Evolutionary conservation across 2,113 vertebrate species (phyloP).

Genomic region (Takifugu bimaculatus): DNA sequence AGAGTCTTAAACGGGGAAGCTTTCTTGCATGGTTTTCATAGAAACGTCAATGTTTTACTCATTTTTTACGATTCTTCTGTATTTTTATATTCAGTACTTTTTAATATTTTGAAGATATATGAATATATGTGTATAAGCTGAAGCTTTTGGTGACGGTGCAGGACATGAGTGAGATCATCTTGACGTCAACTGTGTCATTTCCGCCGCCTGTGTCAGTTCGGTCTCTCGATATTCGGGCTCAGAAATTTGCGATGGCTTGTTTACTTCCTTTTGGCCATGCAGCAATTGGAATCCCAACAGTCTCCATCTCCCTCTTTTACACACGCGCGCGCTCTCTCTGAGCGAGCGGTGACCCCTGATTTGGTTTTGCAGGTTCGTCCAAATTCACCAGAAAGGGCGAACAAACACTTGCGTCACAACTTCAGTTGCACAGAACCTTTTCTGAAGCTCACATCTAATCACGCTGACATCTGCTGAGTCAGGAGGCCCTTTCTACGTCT

Average conservation of each 20-base stretch:
- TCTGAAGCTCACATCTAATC: too few relatives aligned
- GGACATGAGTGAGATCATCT: slow-evolving; percentile 60
- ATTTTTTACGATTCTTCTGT: slow-evolving; percentile 82
- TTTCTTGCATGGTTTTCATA: slow-evolving; percentile 77
- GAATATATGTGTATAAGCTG: slow-evolving; percentile 72
- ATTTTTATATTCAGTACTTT: slow-evolving; percentile 85
- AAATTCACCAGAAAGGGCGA: too few relatives aligned
- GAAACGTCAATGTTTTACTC: slow-evolving; percentile 75
- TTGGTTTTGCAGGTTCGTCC: too few relatives aligned
- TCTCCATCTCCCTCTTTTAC: slow-evolving; percentile 45
- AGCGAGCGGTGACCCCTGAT: slow-evolving; percentile 8
- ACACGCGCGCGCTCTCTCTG: slow-evolving; percentile 43
- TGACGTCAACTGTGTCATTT: slow-evolving; percentile 62
- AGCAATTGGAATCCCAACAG: slow-evolving; percentile 47
- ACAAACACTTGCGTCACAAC: too few relatives aligned
- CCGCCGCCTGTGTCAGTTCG: slow-evolving; percentile 66
- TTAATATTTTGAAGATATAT: slow-evolving; percentile 79
- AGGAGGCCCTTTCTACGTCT: too few relatives aligned
- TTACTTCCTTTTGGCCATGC: slow-evolving; percentile 62
- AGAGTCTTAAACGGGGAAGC: slow-evolving; percentile 60
- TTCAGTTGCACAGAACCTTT: too few relatives aligned
- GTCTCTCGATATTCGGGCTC: slow-evolving; percentile 62
- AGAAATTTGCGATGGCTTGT: slow-evolving; percentile 63
- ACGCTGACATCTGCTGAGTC: too few relatives aligned
- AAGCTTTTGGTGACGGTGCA: slow-evolving; percentile 64